Evolutionary conservation across 1,140 invertebrate species (phyloP).

Genomic region (Pentalonia nigronervosa): DNA sequence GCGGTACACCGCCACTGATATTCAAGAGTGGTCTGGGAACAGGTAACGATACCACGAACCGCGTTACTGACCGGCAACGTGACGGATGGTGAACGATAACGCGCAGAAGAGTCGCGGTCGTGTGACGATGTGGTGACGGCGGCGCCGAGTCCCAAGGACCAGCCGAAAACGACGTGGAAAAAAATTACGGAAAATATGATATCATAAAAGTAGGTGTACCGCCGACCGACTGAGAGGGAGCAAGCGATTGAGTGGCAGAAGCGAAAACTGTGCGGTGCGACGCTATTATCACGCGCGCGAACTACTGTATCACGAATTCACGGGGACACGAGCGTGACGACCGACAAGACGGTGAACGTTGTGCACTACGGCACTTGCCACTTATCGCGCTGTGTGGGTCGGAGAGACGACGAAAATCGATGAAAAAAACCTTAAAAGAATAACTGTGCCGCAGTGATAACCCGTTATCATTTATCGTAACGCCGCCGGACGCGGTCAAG

Average conservation of each 20-base stretch:
- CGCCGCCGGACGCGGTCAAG: neutral
- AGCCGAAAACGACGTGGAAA: neutral
- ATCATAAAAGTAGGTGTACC: neutral
- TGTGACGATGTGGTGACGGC: neutral
- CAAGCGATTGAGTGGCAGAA: neutral
- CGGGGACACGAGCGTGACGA: neutral
- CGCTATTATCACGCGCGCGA: neutral
- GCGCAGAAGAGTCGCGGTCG: neutral
- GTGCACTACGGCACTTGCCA: neutral
- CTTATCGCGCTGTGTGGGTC: too few relatives aligned
- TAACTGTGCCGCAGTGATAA: neutral
- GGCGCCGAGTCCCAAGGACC: too few relatives aligned
- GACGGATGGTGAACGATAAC: neutral
- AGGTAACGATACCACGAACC: neutral
- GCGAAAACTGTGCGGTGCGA: neutral
- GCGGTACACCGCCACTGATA: too few relatives aligned
- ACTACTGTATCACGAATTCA: too few relatives aligned
- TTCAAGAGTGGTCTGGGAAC: neutral
- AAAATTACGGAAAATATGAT: neutral
- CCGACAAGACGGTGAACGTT: constrained; percentile 12
- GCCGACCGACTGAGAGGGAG: too few relatives aligned
- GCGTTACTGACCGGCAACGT: neutral
- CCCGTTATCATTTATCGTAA: neutral
- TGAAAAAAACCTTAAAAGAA: constrained; percentile 19
- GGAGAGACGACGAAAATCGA: neutral